Percentiles rank a stretch among this genome's conserved stretches.
These are phyloP conservation scores for Epirrhoe alternata DNA, from an alignment of 2,888 invertebrate species.

Conservation along the genomic window DNA sequence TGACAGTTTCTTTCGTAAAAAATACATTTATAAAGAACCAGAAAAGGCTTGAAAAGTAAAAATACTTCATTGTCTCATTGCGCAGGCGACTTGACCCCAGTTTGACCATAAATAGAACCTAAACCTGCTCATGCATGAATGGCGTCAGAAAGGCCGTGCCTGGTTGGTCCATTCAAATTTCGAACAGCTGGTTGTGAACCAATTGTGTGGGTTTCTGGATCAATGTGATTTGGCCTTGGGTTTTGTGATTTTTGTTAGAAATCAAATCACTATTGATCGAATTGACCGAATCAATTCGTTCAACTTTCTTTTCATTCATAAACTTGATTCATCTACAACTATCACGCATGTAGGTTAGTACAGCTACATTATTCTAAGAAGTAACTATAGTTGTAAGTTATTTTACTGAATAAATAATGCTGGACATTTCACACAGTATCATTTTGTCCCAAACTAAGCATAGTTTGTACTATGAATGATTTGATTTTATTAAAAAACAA, in stretches of 20 bases:
- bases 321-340: background rate
- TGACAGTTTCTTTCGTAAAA: background rate
- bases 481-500: too few species aligned
- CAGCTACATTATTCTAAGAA: too few species aligned
- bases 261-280: slow-evolving; percentile 6
- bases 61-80: slow-evolving; percentile 25
- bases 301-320: slow-evolving; percentile 13
- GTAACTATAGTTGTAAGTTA: too few species aligned
- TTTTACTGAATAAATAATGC: too few species aligned
- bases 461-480: too few species aligned
- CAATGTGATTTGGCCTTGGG: slow-evolving; percentile 17
- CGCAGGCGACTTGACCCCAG: slow-evolving; percentile 49
- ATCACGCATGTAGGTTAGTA: background rate
- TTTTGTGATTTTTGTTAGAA: slow-evolving; percentile 16
- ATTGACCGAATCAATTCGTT: slow-evolving; percentile 15
- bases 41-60: slow-evolving; percentile 2
- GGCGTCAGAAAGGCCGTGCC: slow-evolving; percentile 34
- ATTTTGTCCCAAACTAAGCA: too few species aligned
- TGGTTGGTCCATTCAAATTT: slow-evolving; percentile 56
- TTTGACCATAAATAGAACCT: slow-evolving; percentile 52
- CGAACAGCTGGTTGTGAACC: slow-evolving; percentile 52
- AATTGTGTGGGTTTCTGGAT: slow-evolving; percentile 28
- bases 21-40: background rate
- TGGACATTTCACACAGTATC: too few species aligned
- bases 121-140: slow-evolving; percentile 47